These are phyloP conservation scores for Squalus acanthias DNA, from an alignment of 2,797 vertebrate species.

Conservation along the genomic window DNA sequence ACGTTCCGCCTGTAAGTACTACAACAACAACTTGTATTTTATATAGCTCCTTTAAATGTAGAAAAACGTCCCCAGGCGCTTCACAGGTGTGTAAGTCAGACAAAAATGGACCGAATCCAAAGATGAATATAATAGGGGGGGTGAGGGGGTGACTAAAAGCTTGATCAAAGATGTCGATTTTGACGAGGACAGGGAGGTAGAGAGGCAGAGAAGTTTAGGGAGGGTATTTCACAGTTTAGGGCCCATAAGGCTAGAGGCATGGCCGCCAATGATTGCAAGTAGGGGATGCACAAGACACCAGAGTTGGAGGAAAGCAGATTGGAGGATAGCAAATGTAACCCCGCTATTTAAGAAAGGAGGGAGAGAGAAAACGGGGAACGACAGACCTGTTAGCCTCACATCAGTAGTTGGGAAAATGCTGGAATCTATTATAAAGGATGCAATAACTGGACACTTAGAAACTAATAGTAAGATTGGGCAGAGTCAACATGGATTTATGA, in stretches of 20 bases:
- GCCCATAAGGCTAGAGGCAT: not conserved
- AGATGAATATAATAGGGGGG: not conserved
- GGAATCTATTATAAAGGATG: too few relatives aligned
- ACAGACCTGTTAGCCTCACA: too few relatives aligned
- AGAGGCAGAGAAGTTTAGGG: not conserved
- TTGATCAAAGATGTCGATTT: not conserved
- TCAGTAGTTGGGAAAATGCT: too few relatives aligned
- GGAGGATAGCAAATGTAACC: too few relatives aligned
- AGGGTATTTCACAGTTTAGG: too few relatives aligned
- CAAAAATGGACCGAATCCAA: not conserved
- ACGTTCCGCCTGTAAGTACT: fast-evolving
- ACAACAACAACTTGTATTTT: not conserved
- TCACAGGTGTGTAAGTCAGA: not conserved
- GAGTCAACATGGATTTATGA: too few relatives aligned
- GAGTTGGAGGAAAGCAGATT: not conserved
- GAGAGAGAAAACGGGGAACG: too few relatives aligned
- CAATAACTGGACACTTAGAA: too few relatives aligned
- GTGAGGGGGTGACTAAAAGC: not conserved
- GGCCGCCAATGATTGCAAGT: not conserved
- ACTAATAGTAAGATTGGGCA: too few relatives aligned
- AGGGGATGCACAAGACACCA: not conserved
- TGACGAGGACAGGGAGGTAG: not conserved
- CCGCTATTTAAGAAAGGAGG: too few relatives aligned
- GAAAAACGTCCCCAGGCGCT: not conserved
- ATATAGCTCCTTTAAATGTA: not conserved